Evolutionary conservation across 2,888 invertebrate species (phyloP), one percentile per base, ranked within the genome.

Genomic region (Rhodophaea formosa): DNA sequence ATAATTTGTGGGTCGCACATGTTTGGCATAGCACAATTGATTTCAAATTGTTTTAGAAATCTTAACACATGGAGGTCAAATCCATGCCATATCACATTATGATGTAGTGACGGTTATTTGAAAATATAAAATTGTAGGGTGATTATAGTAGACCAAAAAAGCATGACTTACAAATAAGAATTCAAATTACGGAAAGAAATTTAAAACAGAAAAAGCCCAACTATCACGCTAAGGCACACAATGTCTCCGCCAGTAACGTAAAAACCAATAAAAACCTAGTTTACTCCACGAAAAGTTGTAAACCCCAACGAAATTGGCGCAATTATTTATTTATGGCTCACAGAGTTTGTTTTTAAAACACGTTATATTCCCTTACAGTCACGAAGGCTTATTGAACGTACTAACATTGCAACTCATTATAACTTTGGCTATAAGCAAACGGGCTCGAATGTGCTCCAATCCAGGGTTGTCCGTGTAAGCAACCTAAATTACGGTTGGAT

Each of bases 401-500:
- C 68, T 65, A 71, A 75, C 72, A 69, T 71, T 68, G 67, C 69
- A 75, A 78, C 77, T 82, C 78, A 77, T 81, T 81, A 80, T 74
- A 81, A 82, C 77, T 80, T 79, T 56, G 67, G 59, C 64, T 60
- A 67, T 66, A 69, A 64, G 68, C 67, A 72, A 75, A 75, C 70
- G 69, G 62, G 56, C 65, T 61, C 70, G 65, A 70, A 68, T 74
- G 14, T 30, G 23, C 14, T 30, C 14, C 0, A 29, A 30, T 14
- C 14, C 30, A 39, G 39, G 39, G 39, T 12, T 39, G 39, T 12
- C 39, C 5, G 23, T 23, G 5, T 23, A 23, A 3, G 23, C n/a
- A n/a, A n/a, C n/a, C n/a, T n/a, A n/a, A n/a, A n/a, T n/a, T n/a
- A n/a, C n/a, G n/a, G n/a, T n/a, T n/a, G n/a, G n/a, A n/a, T n/a